Conservation (phyloP, 2,888 invertebrate genomes). For the Sabatieria punctata region DNA sequence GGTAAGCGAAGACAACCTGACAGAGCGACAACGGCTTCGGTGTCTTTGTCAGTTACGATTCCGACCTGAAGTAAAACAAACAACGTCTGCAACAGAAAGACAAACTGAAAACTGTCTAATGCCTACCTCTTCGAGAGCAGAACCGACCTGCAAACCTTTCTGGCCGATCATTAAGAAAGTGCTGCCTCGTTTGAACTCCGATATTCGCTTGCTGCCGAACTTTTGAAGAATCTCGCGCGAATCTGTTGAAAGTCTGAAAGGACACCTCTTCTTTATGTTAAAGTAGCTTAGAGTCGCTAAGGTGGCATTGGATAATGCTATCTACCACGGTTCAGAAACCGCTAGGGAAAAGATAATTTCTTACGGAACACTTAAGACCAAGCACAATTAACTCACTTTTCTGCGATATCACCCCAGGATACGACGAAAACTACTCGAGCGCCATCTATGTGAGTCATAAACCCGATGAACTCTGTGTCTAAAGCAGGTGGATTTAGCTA, state of each 20-base stretch:
- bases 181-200: constrained; percentile 28
- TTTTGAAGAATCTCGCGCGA: constrained; percentile 17
- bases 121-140: constrained; percentile 30
- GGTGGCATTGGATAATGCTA: no score
- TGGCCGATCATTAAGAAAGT: constrained; percentile 33
- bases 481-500: neutral
- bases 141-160: constrained; percentile 24
- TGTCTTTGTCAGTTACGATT: neutral
- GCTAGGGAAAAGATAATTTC: no score
- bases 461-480: neutral
- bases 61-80: neutral
- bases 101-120: no score
- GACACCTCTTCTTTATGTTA: neutral
- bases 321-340: no score
- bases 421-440: neutral
- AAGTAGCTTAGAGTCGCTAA: no score
- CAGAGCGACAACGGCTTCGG: neutral
- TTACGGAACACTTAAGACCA: no score
- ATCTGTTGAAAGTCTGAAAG: neutral
- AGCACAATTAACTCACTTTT: neutral
- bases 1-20: no score
- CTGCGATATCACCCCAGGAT: neutral
- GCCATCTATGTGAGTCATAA: neutral
- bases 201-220: constrained; percentile 28
- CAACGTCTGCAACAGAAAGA: neutral